phyloP scores from a whole-genome alignment of 2,888 invertebrate genomes.

The Athrips mouffetella region DNA sequence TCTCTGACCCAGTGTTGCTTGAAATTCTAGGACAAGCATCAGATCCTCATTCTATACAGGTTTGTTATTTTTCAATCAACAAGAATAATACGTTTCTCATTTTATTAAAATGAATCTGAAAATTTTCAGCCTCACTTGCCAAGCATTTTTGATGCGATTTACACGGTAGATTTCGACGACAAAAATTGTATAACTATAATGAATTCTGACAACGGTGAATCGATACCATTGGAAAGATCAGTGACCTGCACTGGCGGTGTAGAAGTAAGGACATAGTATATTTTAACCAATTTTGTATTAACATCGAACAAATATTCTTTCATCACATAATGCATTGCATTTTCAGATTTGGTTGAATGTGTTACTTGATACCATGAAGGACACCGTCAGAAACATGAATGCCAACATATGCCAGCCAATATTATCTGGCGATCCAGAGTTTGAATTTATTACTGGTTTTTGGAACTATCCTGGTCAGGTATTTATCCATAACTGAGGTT shows the following conservation, averaged over 20 bases:
- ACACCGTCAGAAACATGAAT: constrained; percentile 85
- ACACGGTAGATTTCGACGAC: constrained; percentile 86
- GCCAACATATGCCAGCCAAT: constrained; percentile 81
- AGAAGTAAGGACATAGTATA: constrained; percentile 64
- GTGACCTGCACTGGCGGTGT: constrained; percentile 89
- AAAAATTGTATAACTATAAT: constrained; percentile 87
- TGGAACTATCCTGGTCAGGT: constrained; percentile 88
- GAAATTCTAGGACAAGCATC: constrained; percentile 95
- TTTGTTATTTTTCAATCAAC: no score
- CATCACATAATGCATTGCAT: background rate
- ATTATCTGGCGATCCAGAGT: constrained; percentile 82
- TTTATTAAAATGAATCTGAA: no score
- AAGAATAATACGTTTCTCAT: no score
- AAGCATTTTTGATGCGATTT: constrained; percentile 91
- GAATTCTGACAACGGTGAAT: constrained; percentile 87
- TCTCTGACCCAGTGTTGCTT: constrained; percentile 91
- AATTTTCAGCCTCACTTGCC: constrained; percentile 82
- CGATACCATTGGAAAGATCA: constrained; percentile 81
- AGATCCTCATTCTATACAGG: constrained; percentile 89
- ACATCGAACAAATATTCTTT: background rate
- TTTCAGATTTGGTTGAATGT: constrained; percentile 84
- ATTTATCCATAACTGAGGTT: constrained; percentile 18
- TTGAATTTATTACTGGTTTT: constrained; percentile 85
- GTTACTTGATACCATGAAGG: constrained; percentile 83
- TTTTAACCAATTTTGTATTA: background rate